Evolutionary conservation across 2,888 invertebrate genomes (phyloP).

Genomic region (Platycheirus rosarum): DNA sequence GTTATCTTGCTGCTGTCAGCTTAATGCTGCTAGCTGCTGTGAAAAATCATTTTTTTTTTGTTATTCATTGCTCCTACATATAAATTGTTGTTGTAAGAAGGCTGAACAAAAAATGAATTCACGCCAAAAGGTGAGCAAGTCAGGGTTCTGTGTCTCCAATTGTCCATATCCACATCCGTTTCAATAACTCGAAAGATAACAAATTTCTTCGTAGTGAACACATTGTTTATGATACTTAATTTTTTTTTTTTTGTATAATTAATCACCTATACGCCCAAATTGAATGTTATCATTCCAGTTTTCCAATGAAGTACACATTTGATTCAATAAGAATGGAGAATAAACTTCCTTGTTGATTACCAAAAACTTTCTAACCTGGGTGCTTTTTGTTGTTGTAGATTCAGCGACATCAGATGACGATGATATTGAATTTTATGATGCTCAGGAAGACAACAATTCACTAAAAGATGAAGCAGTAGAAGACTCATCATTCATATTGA

Average conservation of each 20-base stretch:
- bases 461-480: conserved; percentile 78
- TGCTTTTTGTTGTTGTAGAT: conserved; percentile 73
- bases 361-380: conserved; percentile 22
- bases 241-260: background rate
- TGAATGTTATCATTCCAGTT: conserved; percentile 31
- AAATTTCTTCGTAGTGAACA: conserved; percentile 1
- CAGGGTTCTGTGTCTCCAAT: conserved; percentile 16
- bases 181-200: conserved; percentile 32
- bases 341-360: background rate
- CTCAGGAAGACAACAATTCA: conserved; percentile 84
- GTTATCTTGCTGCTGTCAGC: conserved; percentile 16
- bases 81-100: conserved; percentile 19
- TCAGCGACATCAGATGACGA: conserved; percentile 85
- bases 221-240: no score
- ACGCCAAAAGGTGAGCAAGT: conserved; percentile 36
- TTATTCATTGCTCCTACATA: conserved; percentile 1
- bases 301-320: conserved; percentile 14
- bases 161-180: conserved; percentile 4
- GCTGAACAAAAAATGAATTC: conserved; percentile 29
- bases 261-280: conserved; percentile 19
- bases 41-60: conserved; percentile 29
- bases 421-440: conserved; percentile 90
- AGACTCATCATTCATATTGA: conserved; percentile 86
- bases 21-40: conserved; percentile 22
- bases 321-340: background rate